These are phyloP conservation scores for Nothoprocta pentlandii DNA, from an alignment of 2,113 vertebrate species.

Conservation along the genomic window DNA sequence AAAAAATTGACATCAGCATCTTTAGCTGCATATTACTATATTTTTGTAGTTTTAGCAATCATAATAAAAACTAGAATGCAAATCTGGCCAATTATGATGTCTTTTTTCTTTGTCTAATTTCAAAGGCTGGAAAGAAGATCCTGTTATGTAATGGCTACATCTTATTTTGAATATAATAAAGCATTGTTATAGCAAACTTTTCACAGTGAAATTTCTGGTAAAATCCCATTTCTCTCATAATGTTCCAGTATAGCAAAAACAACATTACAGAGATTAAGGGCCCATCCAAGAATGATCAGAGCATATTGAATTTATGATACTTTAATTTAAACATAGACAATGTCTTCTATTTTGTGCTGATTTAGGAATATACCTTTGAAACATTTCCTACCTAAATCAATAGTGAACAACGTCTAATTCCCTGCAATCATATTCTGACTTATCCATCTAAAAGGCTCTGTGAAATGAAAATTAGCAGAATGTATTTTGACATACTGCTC, in stretches of 20 bases:
- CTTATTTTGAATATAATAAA: conserved; percentile 58
- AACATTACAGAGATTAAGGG: neutral
- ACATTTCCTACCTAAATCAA: conserved; percentile 43
- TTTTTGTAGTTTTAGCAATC: neutral
- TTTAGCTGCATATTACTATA: neutral
- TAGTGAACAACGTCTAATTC: conserved; percentile 39
- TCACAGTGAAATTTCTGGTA: conserved; percentile 42
- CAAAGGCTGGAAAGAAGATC: conserved; percentile 37
- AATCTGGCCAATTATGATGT: conserved; percentile 50
- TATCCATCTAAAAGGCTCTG: neutral
- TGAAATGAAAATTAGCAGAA: neutral
- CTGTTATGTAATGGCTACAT: conserved; percentile 34
- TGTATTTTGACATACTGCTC: neutral
- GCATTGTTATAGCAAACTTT: conserved; percentile 25
- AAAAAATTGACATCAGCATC: neutral
- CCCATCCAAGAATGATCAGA: neutral
- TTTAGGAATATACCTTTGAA: conserved; percentile 50
- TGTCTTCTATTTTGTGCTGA: neutral
- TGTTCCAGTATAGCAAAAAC: neutral
- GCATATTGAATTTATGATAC: neutral
- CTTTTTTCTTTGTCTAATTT: conserved; percentile 64
- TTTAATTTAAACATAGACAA: conserved; percentile 39
- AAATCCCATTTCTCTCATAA: conserved; percentile 34
- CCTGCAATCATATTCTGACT: conserved; percentile 14
- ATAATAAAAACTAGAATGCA: neutral